phyloP scores from a whole-genome alignment of 2,113 vertebrate genomes.

The Chamaetylas fuelleborni region DNA sequence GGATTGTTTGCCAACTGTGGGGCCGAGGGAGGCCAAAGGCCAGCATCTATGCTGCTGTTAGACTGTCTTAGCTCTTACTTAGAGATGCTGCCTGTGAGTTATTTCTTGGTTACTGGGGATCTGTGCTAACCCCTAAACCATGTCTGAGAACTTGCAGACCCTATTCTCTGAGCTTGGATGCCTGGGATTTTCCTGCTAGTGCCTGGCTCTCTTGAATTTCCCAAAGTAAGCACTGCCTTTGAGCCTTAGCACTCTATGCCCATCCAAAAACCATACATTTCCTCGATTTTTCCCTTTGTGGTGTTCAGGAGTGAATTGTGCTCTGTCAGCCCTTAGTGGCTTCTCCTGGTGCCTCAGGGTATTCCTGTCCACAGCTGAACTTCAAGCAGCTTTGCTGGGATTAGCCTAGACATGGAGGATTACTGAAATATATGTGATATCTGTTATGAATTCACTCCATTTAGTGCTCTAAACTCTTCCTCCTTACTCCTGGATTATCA shows the following conservation, averaged over 20 bases:
- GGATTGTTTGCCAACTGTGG: background rate
- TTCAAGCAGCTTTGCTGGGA: background rate
- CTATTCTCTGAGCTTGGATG: background rate
- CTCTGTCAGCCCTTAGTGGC: background rate
- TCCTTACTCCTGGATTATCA: background rate
- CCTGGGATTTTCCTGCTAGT: background rate
- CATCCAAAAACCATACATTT: background rate
- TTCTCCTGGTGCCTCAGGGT: background rate
- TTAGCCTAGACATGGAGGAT: background rate
- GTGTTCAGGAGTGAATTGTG: background rate
- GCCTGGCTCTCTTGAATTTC: background rate
- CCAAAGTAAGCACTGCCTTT: background rate
- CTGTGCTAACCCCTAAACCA: background rate
- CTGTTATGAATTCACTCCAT: background rate
- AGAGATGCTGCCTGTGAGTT: background rate
- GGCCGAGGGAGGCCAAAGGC: background rate
- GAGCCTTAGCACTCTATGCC: background rate
- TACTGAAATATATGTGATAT: background rate
- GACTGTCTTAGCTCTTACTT: background rate
- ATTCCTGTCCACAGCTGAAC: background rate
- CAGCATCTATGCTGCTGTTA: background rate
- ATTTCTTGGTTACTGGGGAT: background rate
- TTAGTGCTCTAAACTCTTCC: background rate
- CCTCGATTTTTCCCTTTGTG: rapidly evolving
- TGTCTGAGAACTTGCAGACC: background rate